Evolutionary conservation across 2,888 invertebrate genomes (phyloP), one percentile per base, ranked within the genome.

Genomic region (Yponomeuta malinellus): DNA sequence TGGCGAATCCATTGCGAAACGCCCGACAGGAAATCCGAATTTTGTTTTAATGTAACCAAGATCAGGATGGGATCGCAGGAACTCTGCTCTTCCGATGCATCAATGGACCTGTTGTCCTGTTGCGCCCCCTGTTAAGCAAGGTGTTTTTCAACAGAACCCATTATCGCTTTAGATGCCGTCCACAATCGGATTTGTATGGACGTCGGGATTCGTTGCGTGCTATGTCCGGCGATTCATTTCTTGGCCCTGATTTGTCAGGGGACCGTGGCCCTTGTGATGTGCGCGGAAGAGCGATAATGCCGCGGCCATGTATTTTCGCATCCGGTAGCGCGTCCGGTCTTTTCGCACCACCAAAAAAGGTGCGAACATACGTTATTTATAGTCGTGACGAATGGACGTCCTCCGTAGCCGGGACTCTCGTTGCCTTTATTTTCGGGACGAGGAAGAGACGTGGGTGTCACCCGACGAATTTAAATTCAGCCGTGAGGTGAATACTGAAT

Each of bases 311-410:
- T 85, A 85, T 87, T 83, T 80, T 81, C 79, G 83, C 89, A 86
- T 89, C 90, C 91, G 89, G 91, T 89, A 89, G 89, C 82, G 76
- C 85, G 83, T 91, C 91, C 91, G 90, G 90, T 90, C 85, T 86
- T 88, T 89, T 88, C 83, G 86, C 86, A 88, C 83, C 79, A 84
- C 91, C 90, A 88, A 91, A 92, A 91, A 91, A 90, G 91, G 90
- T 89, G 89, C 87, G 90, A 89, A 88, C 88, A 85, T 76, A 76
- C 81, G 77, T 85, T 90, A 90, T 91, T 90, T 88, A 89, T 89
- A 89, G 84, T 79, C 79, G 80, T 90, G 91, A 90, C 88, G 85
- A 90, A 87, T 83, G 79, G 59, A n/a, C 84, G 84, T 84, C 81
- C 81, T 83, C 82, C 75, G 78, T 75, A 77, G 81, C 70, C 59